Evolutionary conservation across 2,797 vertebrate species (phyloP).

Genomic region (Hoplostethus mediterraneus): DNA sequence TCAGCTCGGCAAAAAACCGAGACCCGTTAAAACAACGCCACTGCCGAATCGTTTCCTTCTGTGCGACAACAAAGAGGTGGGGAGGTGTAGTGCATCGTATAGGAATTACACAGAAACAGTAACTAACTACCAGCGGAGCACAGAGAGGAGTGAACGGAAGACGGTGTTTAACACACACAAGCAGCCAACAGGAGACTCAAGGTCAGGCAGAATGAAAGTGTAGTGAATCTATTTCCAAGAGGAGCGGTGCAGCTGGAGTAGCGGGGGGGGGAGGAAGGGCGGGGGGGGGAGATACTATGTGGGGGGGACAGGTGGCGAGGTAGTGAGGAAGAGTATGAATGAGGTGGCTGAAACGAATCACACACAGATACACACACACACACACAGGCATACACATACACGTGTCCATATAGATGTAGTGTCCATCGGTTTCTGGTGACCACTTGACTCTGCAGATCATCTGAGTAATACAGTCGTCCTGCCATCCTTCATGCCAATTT

Average conservation of each 20-base stretch:
- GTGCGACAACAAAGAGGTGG: no score
- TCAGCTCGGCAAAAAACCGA: conserved; percentile 9
- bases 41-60: background rate
- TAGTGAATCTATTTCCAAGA: background rate
- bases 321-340: background rate
- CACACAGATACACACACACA: background rate
- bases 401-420: conserved; percentile 16
- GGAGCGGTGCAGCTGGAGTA: background rate
- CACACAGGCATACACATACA: background rate
- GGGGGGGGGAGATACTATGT: background rate
- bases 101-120: no score
- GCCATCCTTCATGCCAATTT: conserved; percentile 55
- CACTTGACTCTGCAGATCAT: conserved; percentile 43
- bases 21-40: background rate
- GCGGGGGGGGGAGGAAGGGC: background rate
- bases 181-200: background rate
- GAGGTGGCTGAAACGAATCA: background rate
- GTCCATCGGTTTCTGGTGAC: conserved; percentile 17
- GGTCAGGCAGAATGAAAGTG: background rate
- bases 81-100: no score
- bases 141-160: conserved; percentile 4
- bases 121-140: no score
- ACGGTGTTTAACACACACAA: conserved; percentile 7
- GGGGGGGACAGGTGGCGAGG: conserved; percentile 1
- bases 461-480: conserved; percentile 39